Conservation (phyloP, 2,113 vertebrate species). For the Onychostruthus taczanowskii region DNA sequence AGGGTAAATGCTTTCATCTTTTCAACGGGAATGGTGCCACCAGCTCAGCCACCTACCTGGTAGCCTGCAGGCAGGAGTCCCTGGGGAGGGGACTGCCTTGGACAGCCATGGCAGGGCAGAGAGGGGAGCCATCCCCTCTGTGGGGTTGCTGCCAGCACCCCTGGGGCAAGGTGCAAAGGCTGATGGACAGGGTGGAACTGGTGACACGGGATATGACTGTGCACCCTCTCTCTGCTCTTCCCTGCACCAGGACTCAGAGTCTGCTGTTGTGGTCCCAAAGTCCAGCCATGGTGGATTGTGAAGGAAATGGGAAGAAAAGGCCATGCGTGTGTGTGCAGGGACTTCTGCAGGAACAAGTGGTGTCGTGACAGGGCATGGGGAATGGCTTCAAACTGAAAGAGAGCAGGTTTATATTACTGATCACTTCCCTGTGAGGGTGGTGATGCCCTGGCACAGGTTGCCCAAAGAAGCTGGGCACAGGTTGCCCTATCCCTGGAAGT, state of each 20-base stretch:
- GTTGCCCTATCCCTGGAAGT: neutral
- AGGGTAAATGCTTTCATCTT: slow-evolving; percentile 54
- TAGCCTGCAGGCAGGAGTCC: neutral
- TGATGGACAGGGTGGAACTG: neutral
- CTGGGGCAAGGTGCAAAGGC: neutral
- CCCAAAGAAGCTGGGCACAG: neutral
- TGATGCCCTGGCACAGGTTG: neutral
- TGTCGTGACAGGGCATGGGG: rapidly evolving
- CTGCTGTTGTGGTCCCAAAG: neutral
- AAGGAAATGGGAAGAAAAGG: neutral
- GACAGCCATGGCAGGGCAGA: neutral
- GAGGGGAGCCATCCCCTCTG: neutral
- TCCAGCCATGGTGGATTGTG: rapidly evolving
- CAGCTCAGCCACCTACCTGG: neutral
- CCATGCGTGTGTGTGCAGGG: neutral
- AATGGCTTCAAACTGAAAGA: neutral
- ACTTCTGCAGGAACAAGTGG: neutral
- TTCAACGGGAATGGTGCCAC: neutral
- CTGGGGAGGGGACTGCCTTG: neutral
- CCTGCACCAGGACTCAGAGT: neutral
- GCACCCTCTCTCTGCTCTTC: neutral
- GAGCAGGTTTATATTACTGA: neutral
- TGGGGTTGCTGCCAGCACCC: neutral
- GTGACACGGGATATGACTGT: rapidly evolving
- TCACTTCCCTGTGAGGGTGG: neutral